Evolutionary conservation across 2,888 invertebrate genomes (phyloP).

Genomic region (Lottia scabra): DNA sequence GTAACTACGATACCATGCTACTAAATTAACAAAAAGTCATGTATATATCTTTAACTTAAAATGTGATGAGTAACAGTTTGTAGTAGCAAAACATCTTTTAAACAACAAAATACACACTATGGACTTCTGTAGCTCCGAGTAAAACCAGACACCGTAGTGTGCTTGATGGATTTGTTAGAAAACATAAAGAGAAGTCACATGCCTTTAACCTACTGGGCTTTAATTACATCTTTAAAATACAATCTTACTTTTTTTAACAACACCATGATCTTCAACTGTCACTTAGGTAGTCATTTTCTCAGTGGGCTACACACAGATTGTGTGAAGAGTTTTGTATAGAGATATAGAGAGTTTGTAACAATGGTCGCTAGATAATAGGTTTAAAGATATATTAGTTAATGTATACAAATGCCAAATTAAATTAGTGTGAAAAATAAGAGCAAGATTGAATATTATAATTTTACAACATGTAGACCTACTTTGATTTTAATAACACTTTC

Average conservation of each 20-base stretch:
- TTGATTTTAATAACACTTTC: too few relatives aligned
- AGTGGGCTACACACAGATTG: neutral
- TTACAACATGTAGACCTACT: too few relatives aligned
- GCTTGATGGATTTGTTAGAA: neutral
- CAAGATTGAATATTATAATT: too few relatives aligned
- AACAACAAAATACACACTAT: neutral
- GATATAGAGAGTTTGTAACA: neutral
- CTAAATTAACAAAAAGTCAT: neutral
- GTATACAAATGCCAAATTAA: too few relatives aligned
- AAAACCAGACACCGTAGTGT: neutral
- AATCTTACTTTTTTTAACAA: neutral
- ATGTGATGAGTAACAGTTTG: neutral
- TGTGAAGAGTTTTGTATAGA: neutral
- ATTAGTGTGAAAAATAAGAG: too few relatives aligned
- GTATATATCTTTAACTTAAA: neutral
- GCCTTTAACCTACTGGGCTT: neutral
- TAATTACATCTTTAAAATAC: conserved; percentile 1
- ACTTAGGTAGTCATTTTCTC: neutral
- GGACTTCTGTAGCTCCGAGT: neutral
- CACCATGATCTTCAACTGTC: neutral
- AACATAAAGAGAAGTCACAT: neutral
- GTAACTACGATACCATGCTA: neutral
- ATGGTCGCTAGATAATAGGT: neutral
- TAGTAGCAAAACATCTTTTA: conserved; percentile 3
- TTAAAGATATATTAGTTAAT: too few relatives aligned